Base-by-base conservation (phyloP, 2,888 invertebrate species). In the Aplocera efformata region DNA sequence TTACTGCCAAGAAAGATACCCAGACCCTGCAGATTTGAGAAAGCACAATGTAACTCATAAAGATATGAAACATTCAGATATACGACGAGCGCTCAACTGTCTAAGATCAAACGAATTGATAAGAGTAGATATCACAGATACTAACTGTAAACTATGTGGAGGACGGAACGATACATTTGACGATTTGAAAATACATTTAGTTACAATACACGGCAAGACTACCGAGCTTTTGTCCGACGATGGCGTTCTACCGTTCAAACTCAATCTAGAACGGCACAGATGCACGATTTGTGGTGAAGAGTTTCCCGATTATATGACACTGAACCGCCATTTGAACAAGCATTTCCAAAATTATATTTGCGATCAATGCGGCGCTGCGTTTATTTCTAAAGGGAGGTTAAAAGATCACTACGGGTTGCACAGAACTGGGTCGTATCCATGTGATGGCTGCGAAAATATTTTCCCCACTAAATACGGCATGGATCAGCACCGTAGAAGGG, bases 341-440 rank as follows among this genome's bases (percentile, higher is more conserved):
- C 86, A 86, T 48, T 86, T 76, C 32, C 81, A 79, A 43, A 80
- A 85, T 48, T 85, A 75, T 33, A 83, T 85, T 20, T 86, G 86
- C 33, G 84, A 84, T 28, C 76, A 76, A 36, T 86, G 86, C 30
- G 86, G 86, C 0, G 54, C 72, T 0, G 86, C 83, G 0, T 86
- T 86, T 17, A 68, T 84, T 2, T 80, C 85, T 0, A 78, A 79
- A 0, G 78, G 79, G 10, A 60, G 85, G 1, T 51, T 86, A 6
- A 63, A 79, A 9, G 71, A 73, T 0, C 86, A 86, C 9, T 63
- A 68, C 0, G 13, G 5, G 13, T 17, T 5, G 2, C 13, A 17
- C 13, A 17, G 5, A 17, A 17, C 13, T 3, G 13, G 13, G 13
- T 17, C 13, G 13, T 17, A 17, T 5, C 13, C 13, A 2, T 17